Conservation (phyloP, 2,888 invertebrate species). For the Xylota segnis region DNA sequence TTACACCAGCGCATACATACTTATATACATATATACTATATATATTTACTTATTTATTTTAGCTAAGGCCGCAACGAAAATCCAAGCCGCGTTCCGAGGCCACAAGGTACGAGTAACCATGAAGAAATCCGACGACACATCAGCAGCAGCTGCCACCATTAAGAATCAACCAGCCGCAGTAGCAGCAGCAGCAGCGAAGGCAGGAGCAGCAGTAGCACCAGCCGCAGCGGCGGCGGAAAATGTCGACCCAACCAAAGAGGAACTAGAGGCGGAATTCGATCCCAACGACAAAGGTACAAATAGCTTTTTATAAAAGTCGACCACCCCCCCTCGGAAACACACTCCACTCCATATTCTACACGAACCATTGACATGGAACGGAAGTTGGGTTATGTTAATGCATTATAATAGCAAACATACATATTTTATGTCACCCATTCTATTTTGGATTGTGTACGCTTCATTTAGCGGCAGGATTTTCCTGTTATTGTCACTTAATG, state of each 20-base stretch:
- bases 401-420: conserved; percentile 32
- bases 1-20: conserved; percentile 3
- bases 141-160: conserved; percentile 79
- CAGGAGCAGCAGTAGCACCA: conserved; percentile 60
- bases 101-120: conserved; percentile 91
- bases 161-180: conserved; percentile 52
- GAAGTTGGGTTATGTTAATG: conserved; percentile 51
- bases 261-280: conserved; percentile 91
- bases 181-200: conserved; percentile 67
- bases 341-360: background rate
- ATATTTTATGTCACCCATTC: conserved; percentile 42
- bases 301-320: conserved; percentile 7
- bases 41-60: conserved; percentile 72
- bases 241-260: conserved; percentile 87
- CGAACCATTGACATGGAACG: conserved; percentile 32
- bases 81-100: conserved; percentile 95
- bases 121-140: conserved; percentile 87
- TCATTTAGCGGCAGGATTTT: conserved; percentile 30
- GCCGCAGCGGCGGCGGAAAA: conserved; percentile 79
- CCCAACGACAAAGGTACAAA: conserved; percentile 91
- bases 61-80: conserved; percentile 91
- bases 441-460: conserved; percentile 12
- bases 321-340: background rate
- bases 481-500: conserved; percentile 18
- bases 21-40: conserved; percentile 34